These are phyloP conservation scores for Propithecus deckenii DNA, from an alignment of 2,797 vertebrate genomes.

Conservation along the genomic window DNA sequence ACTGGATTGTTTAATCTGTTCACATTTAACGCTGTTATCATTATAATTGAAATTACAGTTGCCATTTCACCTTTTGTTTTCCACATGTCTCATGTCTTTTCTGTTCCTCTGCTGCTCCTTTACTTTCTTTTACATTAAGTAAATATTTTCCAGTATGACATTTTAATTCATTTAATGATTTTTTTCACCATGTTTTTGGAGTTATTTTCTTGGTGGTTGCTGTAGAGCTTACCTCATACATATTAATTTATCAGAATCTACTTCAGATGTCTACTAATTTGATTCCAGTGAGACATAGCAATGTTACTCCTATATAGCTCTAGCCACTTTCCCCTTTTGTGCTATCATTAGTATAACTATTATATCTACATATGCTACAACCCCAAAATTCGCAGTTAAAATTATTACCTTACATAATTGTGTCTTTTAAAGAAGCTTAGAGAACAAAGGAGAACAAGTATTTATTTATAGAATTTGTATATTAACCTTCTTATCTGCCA, in stretches of 20 bases:
- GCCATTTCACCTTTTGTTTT: not conserved
- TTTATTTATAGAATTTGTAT: not conserved
- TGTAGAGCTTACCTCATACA: not conserved
- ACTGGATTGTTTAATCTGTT: not conserved
- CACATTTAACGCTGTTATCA: not conserved
- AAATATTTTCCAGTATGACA: not conserved
- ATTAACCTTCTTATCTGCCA: not conserved
- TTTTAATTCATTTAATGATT: not conserved
- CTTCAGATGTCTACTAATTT: not conserved
- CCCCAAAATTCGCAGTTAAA: not conserved
- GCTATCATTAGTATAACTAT: not conserved
- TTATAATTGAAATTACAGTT: not conserved
- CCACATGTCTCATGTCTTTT: not conserved
- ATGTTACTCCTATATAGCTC: not conserved
- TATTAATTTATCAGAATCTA: not conserved
- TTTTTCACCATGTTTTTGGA: not conserved
- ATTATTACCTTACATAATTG: not conserved
- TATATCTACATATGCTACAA: not conserved
- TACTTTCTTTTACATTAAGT: not conserved
- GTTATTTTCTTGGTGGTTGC: not conserved
- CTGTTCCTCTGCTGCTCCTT: not conserved
- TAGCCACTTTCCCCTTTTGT: not conserved
- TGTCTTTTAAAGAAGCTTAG: not conserved
- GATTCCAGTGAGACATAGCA: not conserved
- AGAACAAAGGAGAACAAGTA: not conserved